These are phyloP conservation scores for Calephelis perditalis DNA, from an alignment of 2,888 invertebrate species.

Conservation along the genomic window DNA sequence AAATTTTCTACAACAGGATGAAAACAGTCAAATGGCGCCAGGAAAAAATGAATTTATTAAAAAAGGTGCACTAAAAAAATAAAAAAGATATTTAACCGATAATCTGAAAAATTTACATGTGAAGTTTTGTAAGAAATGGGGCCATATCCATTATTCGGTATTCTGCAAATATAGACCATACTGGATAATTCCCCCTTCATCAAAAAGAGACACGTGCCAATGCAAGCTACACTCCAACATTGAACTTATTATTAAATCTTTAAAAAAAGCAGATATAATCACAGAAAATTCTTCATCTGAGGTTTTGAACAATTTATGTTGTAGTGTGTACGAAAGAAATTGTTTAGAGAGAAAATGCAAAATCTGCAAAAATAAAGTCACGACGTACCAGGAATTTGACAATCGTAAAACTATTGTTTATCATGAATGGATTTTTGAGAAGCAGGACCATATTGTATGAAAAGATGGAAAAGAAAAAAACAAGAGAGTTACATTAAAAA, in stretches of 20 bases:
- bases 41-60: conserved; percentile 6
- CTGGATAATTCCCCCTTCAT: neutral
- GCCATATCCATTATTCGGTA: neutral
- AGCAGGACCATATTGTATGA: conserved; percentile 1
- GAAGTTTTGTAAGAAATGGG: conserved; percentile 2
- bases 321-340: conserved; percentile 5
- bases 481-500: conserved; percentile 5
- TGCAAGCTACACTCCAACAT: neutral
- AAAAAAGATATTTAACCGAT: conserved; percentile 6
- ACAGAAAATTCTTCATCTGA: conserved; percentile 6
- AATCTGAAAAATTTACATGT: conserved; percentile 2
- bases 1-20: conserved; percentile 5
- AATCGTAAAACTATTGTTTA: conserved; percentile 2
- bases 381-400: neutral
- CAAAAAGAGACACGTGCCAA: neutral
- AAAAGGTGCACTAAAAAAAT: neutral
- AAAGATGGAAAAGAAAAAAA: conserved; percentile 3
- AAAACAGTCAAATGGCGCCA: conserved; percentile 7
- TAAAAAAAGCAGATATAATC: conserved; percentile 3
- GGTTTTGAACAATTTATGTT: conserved; percentile 7
- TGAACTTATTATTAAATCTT: neutral
- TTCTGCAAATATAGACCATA: neutral
- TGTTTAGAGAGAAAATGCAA: conserved; percentile 7
- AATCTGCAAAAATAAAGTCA: conserved; percentile 1
- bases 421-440: conserved; percentile 5